Conservation (phyloP, 2,888 invertebrate genomes). For the Sisyra nigra region DNA sequence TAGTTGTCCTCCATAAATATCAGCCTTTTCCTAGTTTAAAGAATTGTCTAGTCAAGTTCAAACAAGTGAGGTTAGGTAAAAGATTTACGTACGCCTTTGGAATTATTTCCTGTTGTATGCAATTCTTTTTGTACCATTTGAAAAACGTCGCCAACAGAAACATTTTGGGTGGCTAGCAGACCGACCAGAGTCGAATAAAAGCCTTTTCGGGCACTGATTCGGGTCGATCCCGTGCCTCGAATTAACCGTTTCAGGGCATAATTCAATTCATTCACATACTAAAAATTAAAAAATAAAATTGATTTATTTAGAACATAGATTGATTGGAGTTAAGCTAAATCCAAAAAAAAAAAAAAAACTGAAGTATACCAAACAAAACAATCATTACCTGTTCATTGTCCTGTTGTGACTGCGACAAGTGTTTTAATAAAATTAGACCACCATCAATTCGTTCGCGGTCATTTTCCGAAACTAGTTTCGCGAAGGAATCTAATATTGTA, state of each 20-base stretch:
- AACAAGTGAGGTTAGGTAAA: conserved; percentile 4
- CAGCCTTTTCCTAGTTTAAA: conserved; percentile 48
- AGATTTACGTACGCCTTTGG: conserved; percentile 45
- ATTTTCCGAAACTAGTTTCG: conserved; percentile 24
- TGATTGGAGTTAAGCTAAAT: no score
- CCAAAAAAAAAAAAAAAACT: conserved; percentile 3
- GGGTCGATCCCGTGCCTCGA: conserved; percentile 54
- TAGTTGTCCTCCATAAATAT: conserved; percentile 54
- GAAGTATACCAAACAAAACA: conserved; percentile 7
- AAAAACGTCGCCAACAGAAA: conserved; percentile 35
- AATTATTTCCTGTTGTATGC: conserved; percentile 38
- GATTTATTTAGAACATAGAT: conserved; percentile 13
- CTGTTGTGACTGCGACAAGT: conserved; percentile 22
- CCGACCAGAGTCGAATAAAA: conserved; percentile 53
- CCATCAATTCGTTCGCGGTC: conserved; percentile 26
- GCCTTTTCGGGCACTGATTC: conserved; percentile 43
- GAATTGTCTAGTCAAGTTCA: conserved; percentile 2
- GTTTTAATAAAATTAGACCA: conserved; percentile 25
- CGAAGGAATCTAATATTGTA: conserved; percentile 29
- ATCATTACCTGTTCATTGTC: conserved; percentile 24
- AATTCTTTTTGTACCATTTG: conserved; percentile 46
- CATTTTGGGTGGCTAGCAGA: conserved; percentile 31
- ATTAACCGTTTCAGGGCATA: conserved; percentile 54
- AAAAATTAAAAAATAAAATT: conserved; percentile 16
- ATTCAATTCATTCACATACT: conserved; percentile 44